Base-by-base conservation (phyloP, 1,140 invertebrate genomes). In the Drosophila gunungcola region DNA sequence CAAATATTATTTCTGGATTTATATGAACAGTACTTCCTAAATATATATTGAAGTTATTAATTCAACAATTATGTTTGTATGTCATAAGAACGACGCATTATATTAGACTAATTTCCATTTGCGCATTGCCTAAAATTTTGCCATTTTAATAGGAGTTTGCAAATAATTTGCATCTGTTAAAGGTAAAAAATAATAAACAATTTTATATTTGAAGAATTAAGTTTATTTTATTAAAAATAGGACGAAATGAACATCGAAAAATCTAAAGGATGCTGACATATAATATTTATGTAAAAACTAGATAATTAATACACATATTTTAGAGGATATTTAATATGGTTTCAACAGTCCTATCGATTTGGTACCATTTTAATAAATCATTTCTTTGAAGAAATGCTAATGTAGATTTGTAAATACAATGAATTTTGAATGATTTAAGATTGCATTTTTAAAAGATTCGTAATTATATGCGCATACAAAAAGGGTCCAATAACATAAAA, bases 401-500 rank as follows among this genome's bases (percentile, higher is more conserved):
- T 49, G 13, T 0, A 16, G 2, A 16, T 41, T 2, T 16, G 13
- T 21, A 43, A 9, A 43, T 16, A 25, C 10, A 16, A 3, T 21
- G n/a, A 34, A 51, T 34, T 21, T 52, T 4, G 7, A 11, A 36
- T 6, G 27, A 36, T 13, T 36, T 48, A 0, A 34, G 16, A 36
- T 58, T 58, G 43, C 16, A 38, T 38, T 38, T 56, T 27, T 4
- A 38, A 48, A 11, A 38, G 16, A 25, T 12, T 11, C 12, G 9
- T 13, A 6, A 3, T 11, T 6, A 48, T n/a, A 58, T 58, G 56
- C 21, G 43, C 56, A 58, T 58, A 38, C 12, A 25, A 57, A 34
- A 29, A 27, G 38, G 11, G 42, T 12, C 10, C 12, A 27, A 55
- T 2, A 4, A 21, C 10, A 25, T 16, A 7, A 16, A 43, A 43